Evolutionary conservation across 35 echinoderm and acorn worm species (phyloP).

Genomic region (Holothuria glaberrima): DNA sequence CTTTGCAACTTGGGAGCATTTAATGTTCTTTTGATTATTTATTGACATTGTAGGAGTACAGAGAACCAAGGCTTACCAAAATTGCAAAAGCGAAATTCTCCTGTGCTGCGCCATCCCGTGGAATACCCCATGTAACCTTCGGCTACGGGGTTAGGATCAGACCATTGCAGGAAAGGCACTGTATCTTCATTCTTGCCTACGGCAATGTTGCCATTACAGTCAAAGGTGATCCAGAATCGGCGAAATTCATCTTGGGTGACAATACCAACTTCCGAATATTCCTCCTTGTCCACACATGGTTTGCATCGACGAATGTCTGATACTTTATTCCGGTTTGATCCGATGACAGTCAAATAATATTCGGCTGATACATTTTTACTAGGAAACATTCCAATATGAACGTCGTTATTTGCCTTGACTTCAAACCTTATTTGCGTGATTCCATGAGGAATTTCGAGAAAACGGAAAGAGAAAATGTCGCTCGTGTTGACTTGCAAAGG

Average conservation of each 20-base stretch:
- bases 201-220: background rate
- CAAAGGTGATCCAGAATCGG: background rate
- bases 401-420: background rate
- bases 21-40: no score
- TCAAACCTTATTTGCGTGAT: background rate
- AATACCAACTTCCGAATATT: background rate
- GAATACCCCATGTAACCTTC: background rate
- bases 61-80: background rate
- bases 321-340: background rate
- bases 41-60: no score
- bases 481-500: no score
- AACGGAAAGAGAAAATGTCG: no score
- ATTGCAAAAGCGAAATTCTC: background rate
- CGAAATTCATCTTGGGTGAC: background rate
- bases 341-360: background rate
- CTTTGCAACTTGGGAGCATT: no score
- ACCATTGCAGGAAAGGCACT: background rate
- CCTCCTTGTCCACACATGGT: background rate
- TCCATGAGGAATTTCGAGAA: no score
- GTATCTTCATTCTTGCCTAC: background rate
- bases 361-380: no score
- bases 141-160: background rate
- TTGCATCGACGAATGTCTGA: background rate
- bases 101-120: background rate
- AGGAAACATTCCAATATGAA: background rate